Conservation (phyloP, 2,797 vertebrate genomes). For the Sorex maritimensis region DNA sequence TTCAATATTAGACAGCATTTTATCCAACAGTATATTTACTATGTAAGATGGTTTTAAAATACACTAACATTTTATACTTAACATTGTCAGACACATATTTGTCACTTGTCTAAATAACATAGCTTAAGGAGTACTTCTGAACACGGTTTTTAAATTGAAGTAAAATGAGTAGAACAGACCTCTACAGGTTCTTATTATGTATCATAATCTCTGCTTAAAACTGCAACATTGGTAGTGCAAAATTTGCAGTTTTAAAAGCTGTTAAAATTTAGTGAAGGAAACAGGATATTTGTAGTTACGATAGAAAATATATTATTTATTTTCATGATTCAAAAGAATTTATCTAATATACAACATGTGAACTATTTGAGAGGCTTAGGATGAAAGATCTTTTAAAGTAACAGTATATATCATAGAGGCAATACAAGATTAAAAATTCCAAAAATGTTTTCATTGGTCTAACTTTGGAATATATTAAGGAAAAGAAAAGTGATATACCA, state of each 20-base stretch:
- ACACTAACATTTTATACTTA: slow-evolving; percentile 13
- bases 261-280: slow-evolving; percentile 44
- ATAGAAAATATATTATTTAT: background rate
- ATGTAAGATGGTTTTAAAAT: slow-evolving; percentile 17
- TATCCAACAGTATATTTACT: background rate
- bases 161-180: background rate
- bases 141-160: slow-evolving; percentile 25
- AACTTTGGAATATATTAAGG: background rate
- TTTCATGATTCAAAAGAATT: background rate
- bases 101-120: background rate
- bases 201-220: background rate
- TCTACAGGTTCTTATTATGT: background rate
- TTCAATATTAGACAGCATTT: background rate
- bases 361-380: background rate
- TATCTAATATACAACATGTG: background rate
- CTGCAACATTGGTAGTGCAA: background rate
- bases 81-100: background rate
- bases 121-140: background rate
- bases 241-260: background rate
- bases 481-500: background rate
- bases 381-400: background rate
- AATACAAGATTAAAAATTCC: background rate
- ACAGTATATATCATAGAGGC: background rate
- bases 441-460: background rate
- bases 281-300: too few species aligned